phyloP scores from a whole-genome alignment of 2,888 invertebrate species.

The Esperia sulphurella region DNA sequence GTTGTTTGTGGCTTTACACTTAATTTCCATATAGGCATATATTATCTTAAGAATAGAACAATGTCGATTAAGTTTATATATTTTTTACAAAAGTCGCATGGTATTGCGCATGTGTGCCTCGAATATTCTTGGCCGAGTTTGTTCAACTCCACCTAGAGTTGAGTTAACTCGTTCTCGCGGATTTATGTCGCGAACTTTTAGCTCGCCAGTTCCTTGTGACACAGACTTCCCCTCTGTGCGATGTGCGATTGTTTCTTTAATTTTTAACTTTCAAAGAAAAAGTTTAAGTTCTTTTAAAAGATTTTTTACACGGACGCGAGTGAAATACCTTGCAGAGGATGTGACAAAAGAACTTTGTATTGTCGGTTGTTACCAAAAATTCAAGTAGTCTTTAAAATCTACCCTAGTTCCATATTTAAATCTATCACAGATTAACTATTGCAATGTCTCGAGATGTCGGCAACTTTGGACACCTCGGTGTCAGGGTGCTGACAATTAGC shows the following conservation, averaged over 20 bases:
- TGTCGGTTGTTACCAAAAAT: too few species aligned
- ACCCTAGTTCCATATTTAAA: neutral
- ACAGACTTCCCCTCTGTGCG: constrained; percentile 49
- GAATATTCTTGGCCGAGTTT: constrained; percentile 53
- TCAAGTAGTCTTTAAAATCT: too few species aligned
- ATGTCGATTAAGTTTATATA: neutral
- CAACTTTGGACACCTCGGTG: constrained; percentile 12
- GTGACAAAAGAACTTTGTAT: too few species aligned
- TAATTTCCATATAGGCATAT: neutral
- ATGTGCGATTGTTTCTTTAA: constrained; percentile 42
- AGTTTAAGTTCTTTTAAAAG: neutral
- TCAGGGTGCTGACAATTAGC: constrained; percentile 34
- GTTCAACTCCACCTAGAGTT: constrained; percentile 49
- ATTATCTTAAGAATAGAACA: neutral
- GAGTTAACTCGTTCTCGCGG: constrained; percentile 62
- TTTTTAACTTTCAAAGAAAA: constrained; percentile 1
- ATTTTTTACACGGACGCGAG: neutral
- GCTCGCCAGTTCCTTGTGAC: constrained; percentile 52
- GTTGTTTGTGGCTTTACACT: too few species aligned
- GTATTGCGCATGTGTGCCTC: constrained; percentile 22
- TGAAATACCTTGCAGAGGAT: too few species aligned
- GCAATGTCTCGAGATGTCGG: constrained; percentile 2
- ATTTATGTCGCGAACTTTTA: constrained; percentile 60
- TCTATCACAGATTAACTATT: neutral
- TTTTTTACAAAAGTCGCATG: neutral